A percentile compares a stretch with the other conserved stretches of the same genome.
Evolutionary conservation across 2,797 vertebrate genomes (phyloP).

Genomic region (Pangasius krempfi): DNA sequence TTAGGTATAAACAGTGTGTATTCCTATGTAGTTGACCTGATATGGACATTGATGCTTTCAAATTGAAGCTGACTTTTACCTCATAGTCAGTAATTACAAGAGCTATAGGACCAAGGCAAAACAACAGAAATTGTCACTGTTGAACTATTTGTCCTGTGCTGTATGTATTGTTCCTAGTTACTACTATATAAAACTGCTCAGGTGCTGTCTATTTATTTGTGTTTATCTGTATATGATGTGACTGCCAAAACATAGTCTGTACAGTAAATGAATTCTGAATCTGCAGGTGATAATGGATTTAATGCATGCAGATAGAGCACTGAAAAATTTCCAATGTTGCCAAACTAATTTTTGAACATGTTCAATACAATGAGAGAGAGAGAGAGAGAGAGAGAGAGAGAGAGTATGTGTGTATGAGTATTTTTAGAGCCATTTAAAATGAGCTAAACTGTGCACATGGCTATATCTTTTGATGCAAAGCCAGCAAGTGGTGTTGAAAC

Average conservation of each 20-base stretch:
- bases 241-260: neutral
- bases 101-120: neutral
- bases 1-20: neutral
- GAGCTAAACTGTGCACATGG: conserved; percentile 62
- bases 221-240: neutral
- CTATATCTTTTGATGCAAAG: conserved; percentile 50
- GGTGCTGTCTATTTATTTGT: neutral
- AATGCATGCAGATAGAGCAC: neutral
- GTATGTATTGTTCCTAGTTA: neutral
- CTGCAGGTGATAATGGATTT: neutral
- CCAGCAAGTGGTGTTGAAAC: conserved; percentile 63
- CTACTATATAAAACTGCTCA: neutral
- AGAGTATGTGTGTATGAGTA: conserved; percentile 25
- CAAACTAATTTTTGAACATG: neutral
- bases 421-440: conserved; percentile 47
- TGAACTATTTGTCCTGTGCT: neutral
- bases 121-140: neutral
- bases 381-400: neutral
- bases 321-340: neutral
- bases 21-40: neutral
- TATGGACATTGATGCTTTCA: neutral
- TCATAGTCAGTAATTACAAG: neutral
- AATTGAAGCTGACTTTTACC: neutral
- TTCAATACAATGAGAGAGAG: neutral
- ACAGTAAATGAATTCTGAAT: neutral